These are phyloP conservation scores for Epinephelus malabaricus DNA, from an alignment of 2,797 vertebrate species.

Conservation along the genomic window DNA sequence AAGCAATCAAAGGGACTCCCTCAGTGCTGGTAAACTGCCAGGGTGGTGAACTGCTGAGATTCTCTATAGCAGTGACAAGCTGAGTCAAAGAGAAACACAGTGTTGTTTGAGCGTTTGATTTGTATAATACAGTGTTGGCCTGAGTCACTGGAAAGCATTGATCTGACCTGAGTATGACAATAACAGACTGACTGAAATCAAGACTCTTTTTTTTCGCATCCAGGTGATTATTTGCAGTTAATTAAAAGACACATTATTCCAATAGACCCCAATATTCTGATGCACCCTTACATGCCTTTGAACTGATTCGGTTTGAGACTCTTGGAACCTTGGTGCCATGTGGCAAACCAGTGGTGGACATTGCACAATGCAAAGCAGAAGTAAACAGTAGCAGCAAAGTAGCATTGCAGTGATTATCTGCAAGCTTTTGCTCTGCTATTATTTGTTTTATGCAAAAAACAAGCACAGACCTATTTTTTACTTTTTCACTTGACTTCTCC, in stretches of 20 bases:
- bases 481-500: too few species aligned
- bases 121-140: not conserved
- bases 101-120: slow-evolving; percentile 13
- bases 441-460: too few species aligned
- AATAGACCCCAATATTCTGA: not conserved
- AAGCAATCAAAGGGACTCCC: slow-evolving; percentile 33
- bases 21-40: not conserved
- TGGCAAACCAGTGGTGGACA: too few species aligned
- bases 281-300: not conserved
- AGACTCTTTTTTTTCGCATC: not conserved
- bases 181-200: not conserved
- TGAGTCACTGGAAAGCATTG: not conserved
- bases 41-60: not conserved
- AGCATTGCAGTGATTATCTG: too few species aligned
- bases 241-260: not conserved
- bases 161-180: not conserved
- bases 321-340: too few species aligned
- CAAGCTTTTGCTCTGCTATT: too few species aligned
- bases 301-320: too few species aligned
- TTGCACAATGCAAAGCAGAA: too few species aligned
- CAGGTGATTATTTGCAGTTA: not conserved
- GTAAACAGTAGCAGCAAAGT: too few species aligned
- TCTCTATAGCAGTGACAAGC: not conserved
- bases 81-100: slow-evolving; percentile 3
- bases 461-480: too few species aligned